Percentiles rank a stretch among this genome's conserved stretches.
phyloP scores from a whole-genome alignment of 2,888 invertebrate genomes.

The Eupsilia transversa region DNA sequence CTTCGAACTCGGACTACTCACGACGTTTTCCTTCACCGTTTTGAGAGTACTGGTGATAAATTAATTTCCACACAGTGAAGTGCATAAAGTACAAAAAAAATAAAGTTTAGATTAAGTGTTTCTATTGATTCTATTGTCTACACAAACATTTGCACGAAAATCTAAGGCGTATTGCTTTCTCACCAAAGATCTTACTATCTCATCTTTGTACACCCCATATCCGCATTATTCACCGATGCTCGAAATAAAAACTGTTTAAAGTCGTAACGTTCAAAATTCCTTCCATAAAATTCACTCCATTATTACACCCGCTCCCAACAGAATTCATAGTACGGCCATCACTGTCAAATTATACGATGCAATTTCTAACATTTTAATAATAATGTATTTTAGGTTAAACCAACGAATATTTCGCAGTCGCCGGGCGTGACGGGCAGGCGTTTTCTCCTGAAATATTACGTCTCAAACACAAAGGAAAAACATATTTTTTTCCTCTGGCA shows the following conservation, averaged over 20 bases:
- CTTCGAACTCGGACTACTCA: no score
- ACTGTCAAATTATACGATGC: conserved; percentile 68
- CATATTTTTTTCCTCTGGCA: conserved; percentile 73
- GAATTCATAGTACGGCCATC: conserved; percentile 63
- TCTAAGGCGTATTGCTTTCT: neutral
- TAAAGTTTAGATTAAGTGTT: no score
- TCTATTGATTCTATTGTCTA: no score
- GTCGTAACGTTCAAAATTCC: conserved; percentile 22
- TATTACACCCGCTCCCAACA: conserved; percentile 52
- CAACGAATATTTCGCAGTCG: conserved; percentile 58
- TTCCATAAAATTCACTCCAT: conserved; percentile 40
- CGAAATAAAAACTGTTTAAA: conserved; percentile 18
- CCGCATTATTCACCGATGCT: conserved; percentile 4
- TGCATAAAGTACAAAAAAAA: no score
- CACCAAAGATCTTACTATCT: neutral
- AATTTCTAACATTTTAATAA: conserved; percentile 68
- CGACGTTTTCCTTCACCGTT: no score
- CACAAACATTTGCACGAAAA: neutral
- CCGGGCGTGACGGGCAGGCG: conserved; percentile 61
- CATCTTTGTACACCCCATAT: neutral
- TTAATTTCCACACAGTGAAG: no score
- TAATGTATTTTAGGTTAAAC: conserved; percentile 69
- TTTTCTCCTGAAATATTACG: conserved; percentile 74
- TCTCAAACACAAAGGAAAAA: conserved; percentile 78
- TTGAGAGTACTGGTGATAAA: no score